Conservation (phyloP, 30 jellyfish, hydroid and myxozoan genomes). For the Hydractinia echinata region DNA sequence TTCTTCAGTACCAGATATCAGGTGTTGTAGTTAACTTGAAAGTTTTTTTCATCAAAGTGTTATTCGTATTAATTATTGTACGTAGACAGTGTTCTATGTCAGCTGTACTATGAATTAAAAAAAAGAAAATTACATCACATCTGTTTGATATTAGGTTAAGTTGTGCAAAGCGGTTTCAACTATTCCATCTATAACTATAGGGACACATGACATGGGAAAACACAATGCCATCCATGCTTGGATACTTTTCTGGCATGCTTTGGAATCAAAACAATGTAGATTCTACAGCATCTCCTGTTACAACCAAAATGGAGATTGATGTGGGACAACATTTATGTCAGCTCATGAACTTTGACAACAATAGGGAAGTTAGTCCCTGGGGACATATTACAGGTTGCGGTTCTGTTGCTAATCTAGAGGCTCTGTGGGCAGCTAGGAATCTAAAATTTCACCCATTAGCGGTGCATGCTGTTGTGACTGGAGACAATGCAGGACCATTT, state of each 20-base stretch:
- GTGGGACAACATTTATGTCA: constrained; percentile 53
- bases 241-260: constrained; percentile 54
- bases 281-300: constrained; percentile 58
- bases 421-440: constrained; percentile 65
- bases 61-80: too few relatives aligned
- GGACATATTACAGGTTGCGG: constrained; percentile 70
- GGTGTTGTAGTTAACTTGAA: neutral
- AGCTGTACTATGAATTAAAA: too few relatives aligned
- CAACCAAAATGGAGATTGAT: constrained; percentile 33
- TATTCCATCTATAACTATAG: neutral
- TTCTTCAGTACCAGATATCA: constrained; percentile 48
- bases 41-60: too few relatives aligned
- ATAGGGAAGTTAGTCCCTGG: constrained; percentile 41
- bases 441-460: constrained; percentile 61
- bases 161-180: neutral
- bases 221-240: neutral
- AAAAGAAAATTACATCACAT: too few relatives aligned
- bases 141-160: too few relatives aligned
- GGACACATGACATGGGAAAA: constrained; percentile 70
- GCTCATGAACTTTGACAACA: constrained; percentile 27
- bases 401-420: constrained; percentile 55
- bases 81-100: too few relatives aligned
- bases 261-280: constrained; percentile 73
- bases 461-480: constrained; percentile 28
- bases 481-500: neutral